These are phyloP conservation scores for Psephotus haematonotus DNA, from an alignment of 2,113 vertebrate species.

Conservation along the genomic window DNA sequence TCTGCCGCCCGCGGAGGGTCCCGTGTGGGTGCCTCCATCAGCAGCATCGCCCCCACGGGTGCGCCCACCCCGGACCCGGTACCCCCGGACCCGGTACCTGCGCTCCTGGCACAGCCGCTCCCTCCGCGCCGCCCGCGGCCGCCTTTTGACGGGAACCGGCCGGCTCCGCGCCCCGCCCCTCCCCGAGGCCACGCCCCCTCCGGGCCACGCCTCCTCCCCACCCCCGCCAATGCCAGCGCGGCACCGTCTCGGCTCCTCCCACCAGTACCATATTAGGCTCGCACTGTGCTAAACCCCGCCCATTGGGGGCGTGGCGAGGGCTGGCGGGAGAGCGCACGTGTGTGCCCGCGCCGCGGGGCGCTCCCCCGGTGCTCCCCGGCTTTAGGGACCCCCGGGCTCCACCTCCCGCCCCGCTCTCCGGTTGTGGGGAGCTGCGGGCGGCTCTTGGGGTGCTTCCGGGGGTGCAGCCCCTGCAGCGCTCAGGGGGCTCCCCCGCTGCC, in stretches of 20 bases:
- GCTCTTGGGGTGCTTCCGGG: no score
- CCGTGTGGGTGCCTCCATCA: rapidly evolving
- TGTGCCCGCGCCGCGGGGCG: neutral
- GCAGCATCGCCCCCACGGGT: neutral
- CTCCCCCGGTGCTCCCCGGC: neutral
- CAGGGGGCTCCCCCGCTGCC: neutral
- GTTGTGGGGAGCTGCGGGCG: no score
- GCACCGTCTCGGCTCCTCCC: neutral
- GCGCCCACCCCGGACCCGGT: neutral
- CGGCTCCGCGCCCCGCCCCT: constrained; percentile 20
- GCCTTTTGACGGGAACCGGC: constrained; percentile 69
- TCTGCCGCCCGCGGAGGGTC: rapidly evolving
- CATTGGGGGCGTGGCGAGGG: neutral
- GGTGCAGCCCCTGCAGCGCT: neutral
- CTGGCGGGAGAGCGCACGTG: neutral
- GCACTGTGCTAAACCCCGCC: rapidly evolving
- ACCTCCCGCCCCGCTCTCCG: neutral
- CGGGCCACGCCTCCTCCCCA: rapidly evolving
- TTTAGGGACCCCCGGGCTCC: neutral
- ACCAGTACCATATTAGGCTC: rapidly evolving
- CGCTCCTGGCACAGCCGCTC: neutral
- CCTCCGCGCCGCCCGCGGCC: neutral
- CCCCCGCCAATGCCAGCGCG: neutral
- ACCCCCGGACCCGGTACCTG: neutral
- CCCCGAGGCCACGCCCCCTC: neutral